Evolutionary conservation across 2,797 vertebrate species (phyloP).

Genomic region (Coilia nasus): DNA sequence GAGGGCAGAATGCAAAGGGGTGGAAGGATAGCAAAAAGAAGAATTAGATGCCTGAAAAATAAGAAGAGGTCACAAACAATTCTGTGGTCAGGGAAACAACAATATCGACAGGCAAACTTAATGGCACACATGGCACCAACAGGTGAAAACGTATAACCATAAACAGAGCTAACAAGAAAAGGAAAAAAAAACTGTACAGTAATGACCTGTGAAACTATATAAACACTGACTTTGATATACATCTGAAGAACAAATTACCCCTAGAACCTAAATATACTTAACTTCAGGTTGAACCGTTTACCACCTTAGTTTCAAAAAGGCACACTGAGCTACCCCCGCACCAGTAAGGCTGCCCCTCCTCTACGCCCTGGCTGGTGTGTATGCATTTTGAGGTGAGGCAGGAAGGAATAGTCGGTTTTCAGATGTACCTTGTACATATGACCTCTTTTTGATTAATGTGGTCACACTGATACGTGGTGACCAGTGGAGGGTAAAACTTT

Average conservation of each 20-base stretch:
- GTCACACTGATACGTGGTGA: background rate
- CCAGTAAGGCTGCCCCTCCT: background rate
- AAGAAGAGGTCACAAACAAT: conserved; percentile 82
- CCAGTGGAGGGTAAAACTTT: background rate
- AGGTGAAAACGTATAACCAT: background rate
- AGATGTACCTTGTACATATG: background rate
- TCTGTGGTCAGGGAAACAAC: conserved; percentile 61
- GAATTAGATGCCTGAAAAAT: conserved; percentile 99
- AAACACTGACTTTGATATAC: background rate
- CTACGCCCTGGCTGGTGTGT: background rate
- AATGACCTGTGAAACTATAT: background rate
- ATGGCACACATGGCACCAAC: background rate
- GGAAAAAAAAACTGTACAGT: background rate
- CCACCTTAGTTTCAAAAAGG: no score
- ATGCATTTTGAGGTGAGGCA: background rate
- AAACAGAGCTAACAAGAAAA: conserved; percentile 22
- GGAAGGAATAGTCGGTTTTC: background rate
- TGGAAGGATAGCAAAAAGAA: conserved; percentile 89
- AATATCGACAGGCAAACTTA: background rate
- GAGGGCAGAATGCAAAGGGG: conserved; percentile 73
- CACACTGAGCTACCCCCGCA: background rate
- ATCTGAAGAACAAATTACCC: background rate
- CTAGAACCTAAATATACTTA: background rate
- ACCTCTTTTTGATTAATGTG: background rate
- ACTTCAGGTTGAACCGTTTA: background rate